These are phyloP conservation scores for Pelusios castaneus DNA, from an alignment of 2,113 vertebrate species.

Conservation along the genomic window DNA sequence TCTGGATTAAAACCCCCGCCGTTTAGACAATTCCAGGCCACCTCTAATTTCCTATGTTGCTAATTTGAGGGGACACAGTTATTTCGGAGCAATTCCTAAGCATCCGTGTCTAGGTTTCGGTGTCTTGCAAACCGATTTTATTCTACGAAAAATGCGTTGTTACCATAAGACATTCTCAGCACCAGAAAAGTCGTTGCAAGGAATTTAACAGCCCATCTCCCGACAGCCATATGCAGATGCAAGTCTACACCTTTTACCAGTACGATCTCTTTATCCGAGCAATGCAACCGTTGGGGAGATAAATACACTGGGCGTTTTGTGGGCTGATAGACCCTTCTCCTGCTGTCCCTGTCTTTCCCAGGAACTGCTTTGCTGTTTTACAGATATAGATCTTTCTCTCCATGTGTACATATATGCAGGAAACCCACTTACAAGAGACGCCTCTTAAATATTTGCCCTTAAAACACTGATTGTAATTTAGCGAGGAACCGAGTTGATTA, in stretches of 20 bases:
- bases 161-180: fast-evolving
- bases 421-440: background rate
- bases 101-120: fast-evolving
- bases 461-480: background rate
- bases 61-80: fast-evolving
- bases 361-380: background rate
- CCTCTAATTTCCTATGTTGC: background rate
- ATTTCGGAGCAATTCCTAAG: background rate
- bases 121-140: background rate
- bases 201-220: background rate
- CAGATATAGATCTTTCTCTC: background rate
- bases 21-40: fast-evolving
- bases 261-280: background rate
- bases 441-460: background rate
- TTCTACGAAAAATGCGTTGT: background rate
- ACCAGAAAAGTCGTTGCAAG: background rate
- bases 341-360: background rate
- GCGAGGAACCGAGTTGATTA: background rate
- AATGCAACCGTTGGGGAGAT: background rate
- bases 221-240: background rate
- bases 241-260: background rate
- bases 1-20: background rate
- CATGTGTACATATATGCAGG: too few species aligned
- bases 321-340: background rate
- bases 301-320: fast-evolving